phyloP scores from a whole-genome alignment of 2,113 vertebrate species.

The Cephalopterus ornatus region DNA sequence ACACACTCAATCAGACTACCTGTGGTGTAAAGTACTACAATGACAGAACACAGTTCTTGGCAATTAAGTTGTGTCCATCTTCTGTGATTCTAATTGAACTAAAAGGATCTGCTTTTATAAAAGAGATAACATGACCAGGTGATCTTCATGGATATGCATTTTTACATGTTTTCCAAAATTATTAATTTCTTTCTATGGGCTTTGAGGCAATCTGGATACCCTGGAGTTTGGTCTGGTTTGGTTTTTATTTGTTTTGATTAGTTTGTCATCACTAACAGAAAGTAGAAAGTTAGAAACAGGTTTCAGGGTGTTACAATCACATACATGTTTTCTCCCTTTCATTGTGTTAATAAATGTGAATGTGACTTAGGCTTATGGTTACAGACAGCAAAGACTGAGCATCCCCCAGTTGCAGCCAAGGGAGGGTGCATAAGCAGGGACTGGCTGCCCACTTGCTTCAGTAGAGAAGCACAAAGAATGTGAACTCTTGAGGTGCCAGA shows the following conservation, averaged over 20 bases:
- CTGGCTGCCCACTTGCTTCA: not conserved
- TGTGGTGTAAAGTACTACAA: not conserved
- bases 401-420: accelerated
- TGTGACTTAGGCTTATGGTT: not conserved
- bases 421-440: not conserved
- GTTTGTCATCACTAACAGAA: not conserved
- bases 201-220: not conserved
- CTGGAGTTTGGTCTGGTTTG: not conserved
- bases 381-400: not conserved
- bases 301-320: not conserved
- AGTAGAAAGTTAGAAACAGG: not conserved
- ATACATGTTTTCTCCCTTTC: not conserved
- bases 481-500: not conserved
- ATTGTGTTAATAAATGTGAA: not conserved
- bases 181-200: not conserved
- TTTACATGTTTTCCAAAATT: not conserved
- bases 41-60: not conserved
- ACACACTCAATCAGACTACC: not conserved
- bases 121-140: not conserved
- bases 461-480: not conserved
- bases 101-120: not conserved
- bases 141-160: not conserved
- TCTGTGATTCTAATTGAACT: not conserved
- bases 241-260: not conserved
- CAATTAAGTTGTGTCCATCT: not conserved